Base-by-base conservation (phyloP, 2,888 invertebrate species). In the Hypomecis atomaria region DNA sequence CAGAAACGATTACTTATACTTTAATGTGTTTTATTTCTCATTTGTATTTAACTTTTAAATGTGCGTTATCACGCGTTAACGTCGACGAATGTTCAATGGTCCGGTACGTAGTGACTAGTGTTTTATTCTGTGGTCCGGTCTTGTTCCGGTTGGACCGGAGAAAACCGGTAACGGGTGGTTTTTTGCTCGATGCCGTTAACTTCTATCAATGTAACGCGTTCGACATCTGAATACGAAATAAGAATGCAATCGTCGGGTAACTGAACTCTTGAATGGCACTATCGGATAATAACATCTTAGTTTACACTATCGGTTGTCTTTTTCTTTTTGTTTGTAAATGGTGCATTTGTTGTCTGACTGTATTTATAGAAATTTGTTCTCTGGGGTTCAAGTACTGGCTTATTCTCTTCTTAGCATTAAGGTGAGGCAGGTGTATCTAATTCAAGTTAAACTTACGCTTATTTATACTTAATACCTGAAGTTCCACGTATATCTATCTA, bases 171-270 rank as follows among this genome's bases (percentile, higher is more conserved):
- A 77, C 71, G 69, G 76, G 76, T 72, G 78, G 83, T 88, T 87
- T 88, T 86, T 88, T 87, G 84, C 78, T 71, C 71, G 71, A 71
- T 80, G 78, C 87, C 84, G 85, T 85, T 87, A 82, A 80, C 78
- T 81, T 75, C 78, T 78, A 81, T 81, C 81, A 78, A 84, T 81
- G 79, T 71, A 76, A 78, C 75, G 74, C 74, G 79, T 76, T 73
- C 77, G 79, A 83, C 79, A 82, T 84, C 84, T 84, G 81, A 85
- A 85, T 86, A 79, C 80, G 74, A 78, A 83, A 81, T 82, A 79
- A 81, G 81, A 80, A 85, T 81, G 76, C 75, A 77, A 78, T 78
- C 71, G 71, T 67, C 73, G 72, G 78, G 78, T 81, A 73, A 79
- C 71, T 80, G 80, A 81, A 83, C 82, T 78, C 73, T 73, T 76